These are phyloP conservation scores for Baronia brevicornis DNA, from an alignment of 2,888 invertebrate species.

Conservation along the genomic window DNA sequence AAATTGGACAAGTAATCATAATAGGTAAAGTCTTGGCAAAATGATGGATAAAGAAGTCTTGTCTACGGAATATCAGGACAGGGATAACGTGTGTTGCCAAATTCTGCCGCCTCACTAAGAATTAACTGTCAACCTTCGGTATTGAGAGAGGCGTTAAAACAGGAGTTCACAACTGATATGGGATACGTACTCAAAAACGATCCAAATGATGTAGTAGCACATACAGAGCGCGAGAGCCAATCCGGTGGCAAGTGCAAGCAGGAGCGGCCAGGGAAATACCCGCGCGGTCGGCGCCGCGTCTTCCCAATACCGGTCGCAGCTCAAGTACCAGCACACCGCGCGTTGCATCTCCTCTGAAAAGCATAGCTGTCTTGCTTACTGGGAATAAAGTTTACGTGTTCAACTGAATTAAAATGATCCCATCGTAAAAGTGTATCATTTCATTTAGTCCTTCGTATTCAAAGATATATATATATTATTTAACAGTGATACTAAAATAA, in stretches of 20 bases:
- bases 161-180: not conserved
- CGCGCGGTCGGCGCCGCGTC: slow-evolving; percentile 84
- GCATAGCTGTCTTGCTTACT: too few species aligned
- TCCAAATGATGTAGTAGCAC: slow-evolving; percentile 95
- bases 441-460: too few species aligned
- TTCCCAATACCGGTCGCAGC: slow-evolving; percentile 95
- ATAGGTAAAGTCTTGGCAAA: too few species aligned
- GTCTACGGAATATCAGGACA: too few species aligned
- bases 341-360: slow-evolving; percentile 87
- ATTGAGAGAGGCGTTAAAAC: too few species aligned
- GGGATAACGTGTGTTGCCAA: not conserved
- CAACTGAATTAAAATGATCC: not conserved
- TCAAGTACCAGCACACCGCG: slow-evolving; percentile 93
- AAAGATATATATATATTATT: too few species aligned
- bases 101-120: not conserved
- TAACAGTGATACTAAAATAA: too few species aligned
- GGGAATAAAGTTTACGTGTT: slow-evolving; percentile 7
- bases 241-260: slow-evolving; percentile 86
- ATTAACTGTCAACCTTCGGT: too few species aligned
- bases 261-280: slow-evolving; percentile 87
- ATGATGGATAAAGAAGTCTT: too few species aligned
- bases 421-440: too few species aligned
- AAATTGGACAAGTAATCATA: too few species aligned
- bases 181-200: slow-evolving; percentile 89
- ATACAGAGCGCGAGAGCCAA: slow-evolving; percentile 88